Percentiles rank a stretch among this genome's conserved stretches.
Conservation (phyloP, 2,113 vertebrate species). For the Microcebus jonahi region DNA sequence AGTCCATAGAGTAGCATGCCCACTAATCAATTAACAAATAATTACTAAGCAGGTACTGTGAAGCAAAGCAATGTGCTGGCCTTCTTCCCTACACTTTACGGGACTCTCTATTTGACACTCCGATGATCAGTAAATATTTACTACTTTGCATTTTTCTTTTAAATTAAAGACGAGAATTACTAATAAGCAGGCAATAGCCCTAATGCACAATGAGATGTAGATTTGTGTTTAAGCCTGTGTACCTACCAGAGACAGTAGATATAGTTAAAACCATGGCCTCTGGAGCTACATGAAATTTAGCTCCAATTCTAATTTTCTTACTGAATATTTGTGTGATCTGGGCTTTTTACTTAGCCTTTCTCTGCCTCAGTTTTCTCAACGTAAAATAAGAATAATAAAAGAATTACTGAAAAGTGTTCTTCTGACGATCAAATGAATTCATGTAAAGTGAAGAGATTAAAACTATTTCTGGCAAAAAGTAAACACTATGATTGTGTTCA, state of each 20-base stretch:
- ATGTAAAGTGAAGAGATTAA: background rate
- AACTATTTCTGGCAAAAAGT: background rate
- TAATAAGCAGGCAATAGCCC: background rate
- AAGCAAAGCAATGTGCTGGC: slow-evolving; percentile 1
- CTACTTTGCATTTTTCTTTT: slow-evolving; percentile 56
- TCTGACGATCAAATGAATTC: background rate
- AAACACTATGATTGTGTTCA: background rate
- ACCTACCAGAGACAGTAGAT: background rate
- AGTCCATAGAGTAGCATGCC: background rate
- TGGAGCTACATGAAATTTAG: background rate
- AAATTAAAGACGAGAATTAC: slow-evolving; percentile 39
- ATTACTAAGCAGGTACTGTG: slow-evolving; percentile 28
- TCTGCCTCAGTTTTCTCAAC: background rate
- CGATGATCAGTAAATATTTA: slow-evolving; percentile 64
- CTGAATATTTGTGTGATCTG: background rate
- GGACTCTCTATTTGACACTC: slow-evolving; percentile 38
- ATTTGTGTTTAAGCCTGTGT: background rate
- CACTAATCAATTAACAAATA: slow-evolving; percentile 53
- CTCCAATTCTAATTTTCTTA: background rate
- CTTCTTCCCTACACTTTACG: background rate
- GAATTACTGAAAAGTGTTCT: background rate
- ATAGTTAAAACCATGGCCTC: background rate
- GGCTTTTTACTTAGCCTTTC: background rate
- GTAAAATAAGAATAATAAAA: background rate
- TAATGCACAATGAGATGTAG: background rate